Percentiles rank a stretch among this genome's conserved stretches.
Conservation (phyloP, 1,140 invertebrate species). For the Macrotrachela quadricornifera region DNA sequence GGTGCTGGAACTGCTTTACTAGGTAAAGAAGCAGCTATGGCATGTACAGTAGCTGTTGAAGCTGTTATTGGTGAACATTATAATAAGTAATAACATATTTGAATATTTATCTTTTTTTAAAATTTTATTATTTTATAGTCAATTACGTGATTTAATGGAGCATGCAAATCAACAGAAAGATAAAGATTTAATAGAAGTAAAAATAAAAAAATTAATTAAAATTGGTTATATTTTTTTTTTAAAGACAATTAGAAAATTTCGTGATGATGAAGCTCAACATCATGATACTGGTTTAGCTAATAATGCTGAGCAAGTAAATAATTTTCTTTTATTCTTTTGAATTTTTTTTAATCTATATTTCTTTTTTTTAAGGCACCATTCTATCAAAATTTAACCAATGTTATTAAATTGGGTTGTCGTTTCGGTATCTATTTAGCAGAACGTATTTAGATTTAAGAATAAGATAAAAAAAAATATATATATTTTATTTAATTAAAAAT, state of each 20-base stretch:
- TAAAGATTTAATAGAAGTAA: background rate
- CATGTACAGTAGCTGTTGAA: conserved; percentile 95
- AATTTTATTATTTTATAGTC: background rate
- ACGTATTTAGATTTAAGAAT: conserved; percentile 40
- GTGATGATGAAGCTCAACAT: conserved; percentile 94
- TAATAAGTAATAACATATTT: conserved; percentile 36
- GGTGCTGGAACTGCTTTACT: conserved; percentile 50
- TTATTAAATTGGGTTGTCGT: conserved; percentile 78
- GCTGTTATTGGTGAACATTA: conserved; percentile 93
- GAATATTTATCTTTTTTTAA: background rate
- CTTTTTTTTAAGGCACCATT: conserved; percentile 58
- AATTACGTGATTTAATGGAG: conserved; percentile 2
- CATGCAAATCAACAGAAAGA: background rate
- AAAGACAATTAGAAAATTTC: conserved; percentile 57
- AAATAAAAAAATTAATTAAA: background rate
- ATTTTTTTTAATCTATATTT: conserved; percentile 5
- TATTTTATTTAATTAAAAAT: too few relatives aligned
- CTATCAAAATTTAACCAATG: conserved; percentile 55
- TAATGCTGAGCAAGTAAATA: conserved; percentile 42
- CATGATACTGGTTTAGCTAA: conserved; percentile 80
- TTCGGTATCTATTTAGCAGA: conserved; percentile 81
- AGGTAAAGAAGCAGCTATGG: conserved; percentile 91
- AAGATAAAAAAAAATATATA: too few relatives aligned
- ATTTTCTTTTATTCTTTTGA: background rate
- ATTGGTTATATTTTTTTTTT: conserved; percentile 10